A percentile compares a stretch with the other conserved stretches of the same genome.
Evolutionary conservation across 2,888 invertebrate species (phyloP).

Genomic region (Caenorhabditis doughertyi): DNA sequence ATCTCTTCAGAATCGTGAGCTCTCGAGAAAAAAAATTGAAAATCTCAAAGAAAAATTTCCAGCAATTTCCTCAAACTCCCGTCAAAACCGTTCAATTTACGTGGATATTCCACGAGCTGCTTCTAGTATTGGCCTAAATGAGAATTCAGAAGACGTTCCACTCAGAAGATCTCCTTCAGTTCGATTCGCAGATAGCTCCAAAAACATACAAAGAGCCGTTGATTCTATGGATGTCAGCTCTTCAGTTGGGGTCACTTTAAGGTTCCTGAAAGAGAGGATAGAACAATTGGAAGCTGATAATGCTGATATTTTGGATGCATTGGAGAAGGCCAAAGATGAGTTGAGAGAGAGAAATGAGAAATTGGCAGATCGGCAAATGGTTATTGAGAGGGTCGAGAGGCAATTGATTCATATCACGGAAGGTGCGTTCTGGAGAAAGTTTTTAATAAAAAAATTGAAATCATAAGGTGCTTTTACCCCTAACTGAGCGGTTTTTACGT

Average conservation of each 20-base stretch:
- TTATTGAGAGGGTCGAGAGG: conserved; percentile 51
- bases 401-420: conserved; percentile 48
- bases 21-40: background rate
- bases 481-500: background rate
- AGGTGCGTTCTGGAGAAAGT: background rate
- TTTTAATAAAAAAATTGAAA: background rate
- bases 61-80: conserved; percentile 31
- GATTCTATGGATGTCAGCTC: conserved; percentile 66
- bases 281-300: conserved; percentile 70
- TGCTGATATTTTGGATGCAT: conserved; percentile 41
- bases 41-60: background rate
- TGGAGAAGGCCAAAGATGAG: conserved; percentile 53
- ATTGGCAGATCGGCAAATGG: conserved; percentile 51
- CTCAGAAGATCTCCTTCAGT: conserved; percentile 56
- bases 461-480: background rate
- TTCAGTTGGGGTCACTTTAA: conserved; percentile 68
- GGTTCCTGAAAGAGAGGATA: conserved; percentile 71
- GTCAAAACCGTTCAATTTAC: conserved; percentile 58
- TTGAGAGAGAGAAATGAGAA: conserved; percentile 48
- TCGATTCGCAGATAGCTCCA: conserved; percentile 43
- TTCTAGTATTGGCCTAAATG: conserved; percentile 47
- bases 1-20: conserved; percentile 57
- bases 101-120: conserved; percentile 61
- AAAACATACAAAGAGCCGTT: conserved; percentile 29
- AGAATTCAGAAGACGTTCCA: conserved; percentile 46